Evolutionary conservation across 2,113 vertebrate species (phyloP).

Genomic region (Pithys albifrons): DNA sequence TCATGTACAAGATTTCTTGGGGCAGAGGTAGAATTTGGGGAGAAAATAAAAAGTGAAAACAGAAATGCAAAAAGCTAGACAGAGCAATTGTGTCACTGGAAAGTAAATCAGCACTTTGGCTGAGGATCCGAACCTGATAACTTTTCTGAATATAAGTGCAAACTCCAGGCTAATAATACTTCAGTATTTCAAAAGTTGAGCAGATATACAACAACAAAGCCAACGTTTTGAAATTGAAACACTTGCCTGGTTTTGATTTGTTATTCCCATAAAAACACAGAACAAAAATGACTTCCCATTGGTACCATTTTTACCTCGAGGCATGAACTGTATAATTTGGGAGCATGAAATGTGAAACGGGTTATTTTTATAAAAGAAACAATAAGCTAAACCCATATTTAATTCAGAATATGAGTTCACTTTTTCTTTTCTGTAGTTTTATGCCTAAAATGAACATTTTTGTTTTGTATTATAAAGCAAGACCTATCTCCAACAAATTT

Average conservation of each 20-base stretch:
- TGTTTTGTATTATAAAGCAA: neutral
- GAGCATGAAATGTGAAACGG: slow-evolving; percentile 52
- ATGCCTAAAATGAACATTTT: neutral
- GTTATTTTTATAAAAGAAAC: neutral
- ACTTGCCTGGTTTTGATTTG: slow-evolving; percentile 63
- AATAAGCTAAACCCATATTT: neutral
- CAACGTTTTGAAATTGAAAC: slow-evolving; percentile 49
- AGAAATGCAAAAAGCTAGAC: neutral
- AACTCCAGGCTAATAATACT: slow-evolving; percentile 26
- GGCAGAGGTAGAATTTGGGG: neutral
- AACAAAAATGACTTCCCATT: slow-evolving; percentile 47
- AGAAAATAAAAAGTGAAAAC: neutral
- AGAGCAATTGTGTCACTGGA: neutral
- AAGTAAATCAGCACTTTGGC: slow-evolving; percentile 40
- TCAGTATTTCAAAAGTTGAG: slow-evolving; percentile 52
- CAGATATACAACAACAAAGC: slow-evolving; percentile 39
- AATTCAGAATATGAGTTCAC: neutral
- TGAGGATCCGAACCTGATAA: slow-evolving; percentile 45
- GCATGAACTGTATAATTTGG: neutral
- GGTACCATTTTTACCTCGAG: slow-evolving; percentile 24
- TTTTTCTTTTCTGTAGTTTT: neutral
- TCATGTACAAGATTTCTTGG: neutral
- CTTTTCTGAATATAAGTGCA: slow-evolving; percentile 39
- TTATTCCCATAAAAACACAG: slow-evolving; percentile 22
- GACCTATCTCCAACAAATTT: neutral